A percentile compares a stretch with the other conserved stretches of the same genome.
Conservation (phyloP, 2,888 invertebrate species). For the Coenonympha glycerion region DNA sequence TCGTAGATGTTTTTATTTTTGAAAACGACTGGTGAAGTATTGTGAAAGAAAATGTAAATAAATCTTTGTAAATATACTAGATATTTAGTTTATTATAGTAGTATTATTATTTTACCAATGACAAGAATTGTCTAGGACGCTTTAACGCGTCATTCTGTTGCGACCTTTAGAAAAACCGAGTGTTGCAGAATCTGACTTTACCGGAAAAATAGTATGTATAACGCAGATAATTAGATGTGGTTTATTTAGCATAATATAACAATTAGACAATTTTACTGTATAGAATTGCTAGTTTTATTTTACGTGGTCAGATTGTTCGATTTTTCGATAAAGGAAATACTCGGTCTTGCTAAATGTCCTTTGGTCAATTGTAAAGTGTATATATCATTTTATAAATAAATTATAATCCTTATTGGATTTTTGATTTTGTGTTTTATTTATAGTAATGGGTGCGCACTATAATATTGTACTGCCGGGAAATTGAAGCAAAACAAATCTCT, state of each 20-base stretch:
- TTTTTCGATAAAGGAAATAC: conserved; percentile 28
- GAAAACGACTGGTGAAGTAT: conserved; percentile 12
- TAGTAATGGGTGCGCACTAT: no score
- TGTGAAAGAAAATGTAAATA: conserved; percentile 43
- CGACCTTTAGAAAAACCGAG: conserved; percentile 50
- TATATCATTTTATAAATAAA: conserved; percentile 72
- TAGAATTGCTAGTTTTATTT: conserved; percentile 22
- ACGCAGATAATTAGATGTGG: conserved; percentile 8
- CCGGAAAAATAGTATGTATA: conserved; percentile 19
- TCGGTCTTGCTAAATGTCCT: conserved; percentile 53
- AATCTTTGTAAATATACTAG: conserved; percentile 56
- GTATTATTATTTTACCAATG: conserved; percentile 56
- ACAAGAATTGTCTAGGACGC: conserved; percentile 51
- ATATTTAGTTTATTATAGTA: no score
- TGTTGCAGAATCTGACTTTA: conserved; percentile 32
- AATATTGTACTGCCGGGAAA: no score
- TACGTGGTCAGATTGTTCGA: not conserved
- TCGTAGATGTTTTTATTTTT: conserved; percentile 16
- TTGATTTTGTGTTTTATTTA: conserved; percentile 50
- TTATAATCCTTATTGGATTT: conserved; percentile 72
- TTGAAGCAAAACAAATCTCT: no score
- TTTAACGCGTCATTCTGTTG: conserved; percentile 50
- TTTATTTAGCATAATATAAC: conserved; percentile 11
- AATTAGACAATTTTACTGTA: conserved; percentile 21
- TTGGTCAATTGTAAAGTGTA: conserved; percentile 74